A percentile compares a stretch with the other conserved stretches of the same genome.
These are phyloP conservation scores for Halictus rubicundus DNA, from an alignment of 1,140 invertebrate species.

Conservation along the genomic window DNA sequence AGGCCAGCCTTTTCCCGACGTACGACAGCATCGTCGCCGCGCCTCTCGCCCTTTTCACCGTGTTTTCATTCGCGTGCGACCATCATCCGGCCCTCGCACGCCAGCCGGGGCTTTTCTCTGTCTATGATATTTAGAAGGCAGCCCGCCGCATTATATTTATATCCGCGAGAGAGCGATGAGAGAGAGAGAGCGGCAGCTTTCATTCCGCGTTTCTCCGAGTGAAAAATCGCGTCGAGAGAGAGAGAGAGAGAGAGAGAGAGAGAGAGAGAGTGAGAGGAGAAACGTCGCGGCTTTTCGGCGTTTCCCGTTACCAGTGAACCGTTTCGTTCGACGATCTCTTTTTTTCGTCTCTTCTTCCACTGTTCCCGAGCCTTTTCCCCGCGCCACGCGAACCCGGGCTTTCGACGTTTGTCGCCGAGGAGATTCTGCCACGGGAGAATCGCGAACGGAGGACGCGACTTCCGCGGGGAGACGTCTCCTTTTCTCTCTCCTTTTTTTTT, in stretches of 20 bases:
- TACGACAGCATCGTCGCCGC: neutral
- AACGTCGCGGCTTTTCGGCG: neutral
- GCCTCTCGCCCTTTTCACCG: neutral
- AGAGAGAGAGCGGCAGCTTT: neutral
- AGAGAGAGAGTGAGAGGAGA: neutral
- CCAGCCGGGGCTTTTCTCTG: neutral
- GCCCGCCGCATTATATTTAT: constrained; percentile 7
- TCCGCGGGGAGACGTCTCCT: neutral
- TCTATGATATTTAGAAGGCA: constrained; percentile 23
- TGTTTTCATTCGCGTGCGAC: neutral
- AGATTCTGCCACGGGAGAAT: neutral
- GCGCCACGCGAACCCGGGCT: neutral
- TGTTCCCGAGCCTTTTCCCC: neutral
- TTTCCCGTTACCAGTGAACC: constrained; percentile 13
- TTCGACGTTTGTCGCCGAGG: neutral
- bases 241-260: too few relatives aligned
- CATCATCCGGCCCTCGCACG: neutral
- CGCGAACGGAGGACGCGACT: neutral
- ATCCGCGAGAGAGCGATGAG: neutral
- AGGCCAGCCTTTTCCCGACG: neutral
- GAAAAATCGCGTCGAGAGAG: constrained; percentile 12
- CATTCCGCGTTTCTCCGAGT: neutral
- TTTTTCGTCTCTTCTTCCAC: neutral
- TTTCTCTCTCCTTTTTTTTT: too few relatives aligned
- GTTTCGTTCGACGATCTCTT: constrained; percentile 5